phyloP scores from a whole-genome alignment of 2,797 vertebrate species.

The Clarias fuscus region DNA sequence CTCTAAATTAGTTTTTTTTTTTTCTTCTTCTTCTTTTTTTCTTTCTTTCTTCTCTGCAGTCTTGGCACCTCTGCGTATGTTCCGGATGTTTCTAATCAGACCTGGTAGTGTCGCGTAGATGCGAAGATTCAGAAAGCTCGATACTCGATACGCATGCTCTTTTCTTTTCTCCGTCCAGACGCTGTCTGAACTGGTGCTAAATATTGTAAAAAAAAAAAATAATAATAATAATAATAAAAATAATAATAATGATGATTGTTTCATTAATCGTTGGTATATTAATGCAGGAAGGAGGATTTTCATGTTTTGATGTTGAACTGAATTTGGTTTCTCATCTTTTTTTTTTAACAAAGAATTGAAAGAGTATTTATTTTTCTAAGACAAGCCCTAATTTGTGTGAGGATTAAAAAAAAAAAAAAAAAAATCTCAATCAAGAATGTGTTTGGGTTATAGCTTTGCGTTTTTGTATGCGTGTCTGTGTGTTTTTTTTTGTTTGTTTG shows the following conservation, averaged over 20 bases:
- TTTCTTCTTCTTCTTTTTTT: no score
- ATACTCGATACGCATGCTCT: background rate
- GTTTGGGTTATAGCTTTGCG: background rate
- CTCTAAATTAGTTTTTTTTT: background rate
- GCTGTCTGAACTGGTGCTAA: constrained; percentile 49
- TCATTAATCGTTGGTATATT: constrained; percentile 12
- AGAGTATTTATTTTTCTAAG: constrained; percentile 60
- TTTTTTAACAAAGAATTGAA: constrained; percentile 37
- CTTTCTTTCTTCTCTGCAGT: background rate
- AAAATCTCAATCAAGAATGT: background rate
- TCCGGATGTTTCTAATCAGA: background rate
- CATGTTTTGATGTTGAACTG: constrained; percentile 25
- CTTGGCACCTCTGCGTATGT: background rate
- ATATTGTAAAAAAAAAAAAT: constrained; percentile 15
- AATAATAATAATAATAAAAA: background rate
- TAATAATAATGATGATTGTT: background rate
- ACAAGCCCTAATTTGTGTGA: constrained; percentile 30
- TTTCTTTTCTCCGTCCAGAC: background rate
- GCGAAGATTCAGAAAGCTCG: background rate
- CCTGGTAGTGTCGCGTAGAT: background rate
- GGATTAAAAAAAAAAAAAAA: constrained; percentile 1
- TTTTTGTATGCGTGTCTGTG: constrained; percentile 23
- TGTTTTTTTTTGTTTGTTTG: background rate
- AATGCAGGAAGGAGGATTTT: constrained; percentile 3
- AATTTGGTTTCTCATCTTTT: constrained; percentile 43